A percentile compares a stretch with the other conserved stretches of the same genome.
Evolutionary conservation across 2,113 vertebrate genomes (phyloP).

Genomic region (Coregonus clupeaformis): DNA sequence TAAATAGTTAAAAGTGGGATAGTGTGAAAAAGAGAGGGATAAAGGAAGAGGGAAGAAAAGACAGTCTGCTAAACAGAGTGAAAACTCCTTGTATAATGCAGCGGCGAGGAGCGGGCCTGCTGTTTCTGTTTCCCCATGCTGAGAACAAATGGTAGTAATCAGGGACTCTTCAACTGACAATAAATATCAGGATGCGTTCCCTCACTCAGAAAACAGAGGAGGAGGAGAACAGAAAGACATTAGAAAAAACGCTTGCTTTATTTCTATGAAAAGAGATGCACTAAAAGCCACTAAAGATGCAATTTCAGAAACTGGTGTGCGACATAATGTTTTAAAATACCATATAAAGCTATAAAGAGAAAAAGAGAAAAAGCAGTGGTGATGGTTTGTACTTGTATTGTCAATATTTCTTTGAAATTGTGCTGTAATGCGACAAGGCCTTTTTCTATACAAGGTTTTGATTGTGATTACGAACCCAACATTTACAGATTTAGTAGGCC

Average conservation of each 20-base stretch:
- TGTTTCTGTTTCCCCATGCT: background rate
- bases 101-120: background rate
- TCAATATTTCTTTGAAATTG: background rate
- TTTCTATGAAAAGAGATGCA: background rate
- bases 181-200: background rate
- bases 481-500: background rate
- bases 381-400: background rate
- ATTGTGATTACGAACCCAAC: background rate
- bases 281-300: background rate
- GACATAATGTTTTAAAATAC: background rate
- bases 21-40: background rate
- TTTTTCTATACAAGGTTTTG: background rate
- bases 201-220: background rate
- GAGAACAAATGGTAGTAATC: slow-evolving; percentile 7
- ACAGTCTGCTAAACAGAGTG: background rate
- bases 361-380: background rate
- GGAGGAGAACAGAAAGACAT: background rate
- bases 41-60: background rate
- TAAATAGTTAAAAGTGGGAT: background rate
- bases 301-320: background rate
- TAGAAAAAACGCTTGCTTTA: background rate
- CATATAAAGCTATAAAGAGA: background rate
- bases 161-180: slow-evolving; percentile 6
- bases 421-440: background rate
- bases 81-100: background rate